A percentile compares a stretch with the other conserved stretches of the same genome.
Conservation (phyloP, 2,113 vertebrate species). For the Charina bottae region DNA sequence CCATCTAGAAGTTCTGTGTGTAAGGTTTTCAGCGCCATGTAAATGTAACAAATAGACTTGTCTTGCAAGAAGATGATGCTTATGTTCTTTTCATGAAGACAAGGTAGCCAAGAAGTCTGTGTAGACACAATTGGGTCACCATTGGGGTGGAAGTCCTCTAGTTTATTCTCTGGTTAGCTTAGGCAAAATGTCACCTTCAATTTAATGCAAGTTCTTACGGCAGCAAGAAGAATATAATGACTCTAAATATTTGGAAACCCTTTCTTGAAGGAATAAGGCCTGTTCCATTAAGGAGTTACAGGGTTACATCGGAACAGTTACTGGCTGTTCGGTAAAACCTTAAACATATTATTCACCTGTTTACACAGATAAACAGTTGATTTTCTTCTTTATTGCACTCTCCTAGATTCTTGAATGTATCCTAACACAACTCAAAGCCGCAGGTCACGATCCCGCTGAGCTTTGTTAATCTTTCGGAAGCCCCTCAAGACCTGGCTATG, state of each 20-base stretch:
- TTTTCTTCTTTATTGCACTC: background rate
- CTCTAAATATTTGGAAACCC: background rate
- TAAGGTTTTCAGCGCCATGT: background rate
- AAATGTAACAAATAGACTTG: background rate
- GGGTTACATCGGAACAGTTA: background rate
- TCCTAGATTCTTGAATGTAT: background rate
- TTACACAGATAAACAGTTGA: background rate
- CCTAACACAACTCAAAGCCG: background rate
- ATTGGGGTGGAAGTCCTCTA: background rate
- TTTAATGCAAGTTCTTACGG: background rate
- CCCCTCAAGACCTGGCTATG: too few relatives aligned
- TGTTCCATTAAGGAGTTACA: background rate
- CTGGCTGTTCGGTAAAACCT: background rate
- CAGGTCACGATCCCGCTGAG: background rate
- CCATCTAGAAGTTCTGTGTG: background rate
- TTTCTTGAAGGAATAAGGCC: background rate
- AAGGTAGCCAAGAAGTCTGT: background rate
- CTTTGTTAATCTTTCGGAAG: accelerated
- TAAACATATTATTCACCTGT: background rate
- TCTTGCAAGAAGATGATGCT: background rate
- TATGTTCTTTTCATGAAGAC: background rate
- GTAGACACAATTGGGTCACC: background rate
- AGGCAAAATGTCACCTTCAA: background rate
- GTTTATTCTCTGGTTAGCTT: background rate
- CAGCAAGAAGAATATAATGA: background rate